Base-by-base conservation (phyloP, 2,113 vertebrate genomes). In the Isurus oxyrinchus region DNA sequence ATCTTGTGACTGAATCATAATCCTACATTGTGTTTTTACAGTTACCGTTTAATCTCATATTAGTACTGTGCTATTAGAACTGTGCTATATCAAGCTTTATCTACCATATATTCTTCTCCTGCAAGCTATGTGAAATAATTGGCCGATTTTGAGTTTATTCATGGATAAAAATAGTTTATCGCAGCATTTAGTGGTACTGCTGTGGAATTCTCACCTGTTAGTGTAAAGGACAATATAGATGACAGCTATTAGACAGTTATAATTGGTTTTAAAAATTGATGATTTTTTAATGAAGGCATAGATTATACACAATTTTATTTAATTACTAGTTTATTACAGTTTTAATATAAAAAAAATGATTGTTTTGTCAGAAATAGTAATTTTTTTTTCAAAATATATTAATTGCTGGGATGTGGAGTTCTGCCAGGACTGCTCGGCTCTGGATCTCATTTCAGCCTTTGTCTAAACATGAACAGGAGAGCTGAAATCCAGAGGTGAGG, bases 121-220 rank as follows among this genome's bases (percentile, higher is more conserved):
- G 90, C 5, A n/a, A 23, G 59, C 35, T 2, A n/a, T 5, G 59
- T 94, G 31, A 94, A 94, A 94, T 94, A 94, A 63, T 94, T 94
- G 90, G 5, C 35, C 40, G 16, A 16, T 63, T 23, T 40, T 23
- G 31, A 61, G 90, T 94, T 66, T 23, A 63, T 40, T 94, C 40
- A 94, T 94, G 90, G 59, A 23, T 94, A 59, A 63, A 63, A 94
- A 63, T 94, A 94, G n/a, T 66, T 94, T 61, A 66, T 63, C 35
- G 19, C 90, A 63, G 19, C n/a, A 63, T 94, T 94, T 63, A 93
- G n/a, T 94, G 35, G 35, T 63, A 40, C 35, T 63, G 90, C 59
- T 94, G n/a, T 63, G 59, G n/a, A 40, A 40, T 23, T 40, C 35
- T 94, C 81, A 84, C 40, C 35, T 40, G 5, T 40, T 94, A 23